phyloP scores from a whole-genome alignment of 2,888 invertebrate species.

The Scaptomyza tumidula region DNA sequence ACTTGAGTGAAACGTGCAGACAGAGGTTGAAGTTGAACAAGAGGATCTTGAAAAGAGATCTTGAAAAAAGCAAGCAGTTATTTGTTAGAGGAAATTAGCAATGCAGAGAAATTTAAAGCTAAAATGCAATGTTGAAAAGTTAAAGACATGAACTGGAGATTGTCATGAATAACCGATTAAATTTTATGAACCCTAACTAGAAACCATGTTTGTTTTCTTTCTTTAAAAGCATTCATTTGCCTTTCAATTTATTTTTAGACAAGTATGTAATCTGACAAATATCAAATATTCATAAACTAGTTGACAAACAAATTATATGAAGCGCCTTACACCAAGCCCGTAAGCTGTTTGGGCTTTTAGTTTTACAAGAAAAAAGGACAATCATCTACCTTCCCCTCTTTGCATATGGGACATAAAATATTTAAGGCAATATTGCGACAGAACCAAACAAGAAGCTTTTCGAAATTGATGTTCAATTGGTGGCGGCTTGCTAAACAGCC shows the following conservation, averaged over 20 bases:
- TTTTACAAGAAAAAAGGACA: constrained; percentile 5
- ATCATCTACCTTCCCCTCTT: not conserved
- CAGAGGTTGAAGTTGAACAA: constrained; percentile 15
- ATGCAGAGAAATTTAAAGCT: not conserved
- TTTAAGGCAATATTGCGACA: constrained; percentile 65
- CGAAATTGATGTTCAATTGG: constrained; percentile 62
- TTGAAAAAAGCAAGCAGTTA: not conserved
- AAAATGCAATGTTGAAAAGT: not conserved
- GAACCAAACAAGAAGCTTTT: constrained; percentile 18
- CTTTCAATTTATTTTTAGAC: not conserved
- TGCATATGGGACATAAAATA: constrained; percentile 56
- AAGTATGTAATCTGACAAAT: not conserved
- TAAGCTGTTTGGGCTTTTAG: not conserved
- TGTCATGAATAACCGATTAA: no score
- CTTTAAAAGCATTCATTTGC: not conserved
- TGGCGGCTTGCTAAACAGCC: constrained; percentile 44
- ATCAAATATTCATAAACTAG: constrained; percentile 3
- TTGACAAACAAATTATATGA: constrained; percentile 18
- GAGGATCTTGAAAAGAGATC: constrained; percentile 8
- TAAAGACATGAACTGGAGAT: not conserved
- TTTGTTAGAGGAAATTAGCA: not conserved
- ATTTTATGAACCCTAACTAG: no score
- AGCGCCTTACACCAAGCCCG: constrained; percentile 5
- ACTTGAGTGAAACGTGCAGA: not conserved
- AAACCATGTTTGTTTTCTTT: not conserved